Percentiles rank a stretch among this genome's conserved stretches.
Conservation (phyloP, 2,888 invertebrate genomes). For the Caenorhabditis virilis region DNA sequence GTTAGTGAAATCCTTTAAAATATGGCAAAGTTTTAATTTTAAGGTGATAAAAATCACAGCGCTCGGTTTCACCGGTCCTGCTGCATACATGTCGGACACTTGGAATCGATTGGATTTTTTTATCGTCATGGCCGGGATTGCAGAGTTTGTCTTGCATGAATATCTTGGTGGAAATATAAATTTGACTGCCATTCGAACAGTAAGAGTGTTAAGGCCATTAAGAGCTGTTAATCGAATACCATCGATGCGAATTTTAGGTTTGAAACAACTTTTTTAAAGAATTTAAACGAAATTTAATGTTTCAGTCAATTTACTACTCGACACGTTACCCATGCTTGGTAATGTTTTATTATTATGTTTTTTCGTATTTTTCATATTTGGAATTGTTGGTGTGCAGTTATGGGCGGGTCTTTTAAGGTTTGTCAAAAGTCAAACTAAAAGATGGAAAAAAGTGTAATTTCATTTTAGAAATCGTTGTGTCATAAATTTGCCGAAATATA, state of each 20-base stretch:
- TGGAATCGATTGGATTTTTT: constrained; percentile 99
- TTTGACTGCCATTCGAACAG: constrained; percentile 95
- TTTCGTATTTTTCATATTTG: constrained; percentile 99
- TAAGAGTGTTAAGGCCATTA: constrained; percentile 91
- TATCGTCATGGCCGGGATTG: constrained; percentile 89
- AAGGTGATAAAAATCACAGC: constrained; percentile 90
- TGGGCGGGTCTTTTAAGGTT: constrained; percentile 97
- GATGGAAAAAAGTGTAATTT: background rate
- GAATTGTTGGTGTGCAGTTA: constrained; percentile 97
- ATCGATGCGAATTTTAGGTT: constrained; percentile 75
- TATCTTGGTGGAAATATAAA: constrained; percentile 90
- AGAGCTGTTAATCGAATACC: constrained; percentile 99
- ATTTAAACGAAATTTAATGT: background rate
- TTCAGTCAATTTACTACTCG: constrained; percentile 93
- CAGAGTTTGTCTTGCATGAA: constrained; percentile 76
- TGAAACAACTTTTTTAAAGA: too few species aligned
- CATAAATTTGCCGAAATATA: constrained; percentile 59
- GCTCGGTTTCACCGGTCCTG: constrained; percentile 88
- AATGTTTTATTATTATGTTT: constrained; percentile 94
- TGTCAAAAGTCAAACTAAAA: constrained; percentile 74
- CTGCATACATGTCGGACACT: constrained; percentile 93
- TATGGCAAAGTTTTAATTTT: constrained; percentile 3
- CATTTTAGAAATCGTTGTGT: constrained; percentile 65
- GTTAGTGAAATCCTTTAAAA: constrained; percentile 64
- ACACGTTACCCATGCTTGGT: constrained; percentile 98